Evolutionary conservation across 2,797 vertebrate genomes (phyloP), one percentile per base, ranked within the genome.

Genomic region (Betta splendens): DNA sequence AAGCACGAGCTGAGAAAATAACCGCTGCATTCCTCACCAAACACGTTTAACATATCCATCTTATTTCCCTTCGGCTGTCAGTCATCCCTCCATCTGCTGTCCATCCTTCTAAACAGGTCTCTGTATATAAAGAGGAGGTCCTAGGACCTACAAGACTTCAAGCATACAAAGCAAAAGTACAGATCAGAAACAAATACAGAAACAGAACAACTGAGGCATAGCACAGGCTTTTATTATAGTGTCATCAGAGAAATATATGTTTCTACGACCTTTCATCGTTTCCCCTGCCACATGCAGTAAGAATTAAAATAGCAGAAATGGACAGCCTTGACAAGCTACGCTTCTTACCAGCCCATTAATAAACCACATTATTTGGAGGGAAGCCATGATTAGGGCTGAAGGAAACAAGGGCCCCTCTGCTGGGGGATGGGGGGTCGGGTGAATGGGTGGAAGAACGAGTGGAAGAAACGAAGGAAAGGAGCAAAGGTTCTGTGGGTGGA

Each of bases 321-420:
- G 89, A 86, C 91, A 84, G 89, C 87, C 52, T 54, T 72, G 76
- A 79, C 53, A 36, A 66, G 56, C 65, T 48, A 37, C 48, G 66
- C 64, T 72, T 64, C 37, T 23, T 33, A 48, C 91, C 86, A 86
- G 87, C 89, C 88, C 90, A 77, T 86, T 91, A 91, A 85, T 82
- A 94, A 94, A 93, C 89, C 89, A 90, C 79, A 80, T 94, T 94
- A 94, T 94, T 92, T 90, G 81, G 86, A 95, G 92, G 95, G 94
- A 94, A 94, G 94, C 92, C 92, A 89, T 93, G 93, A 93, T 96
- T 95, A 95, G 90, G 89, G 87, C 89, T 92, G 92, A 93, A 94
- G 92, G 92, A 59, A 94, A 94, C 87, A 80, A 58, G 89, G 93
- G 93, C 85, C 87, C 77, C 85, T 84, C 83, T 75, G 77, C 70